Percentiles rank a stretch among this genome's conserved stretches.
phyloP scores from a whole-genome alignment of 1,140 invertebrate species.

The Drosophila tsacasi region DNA sequence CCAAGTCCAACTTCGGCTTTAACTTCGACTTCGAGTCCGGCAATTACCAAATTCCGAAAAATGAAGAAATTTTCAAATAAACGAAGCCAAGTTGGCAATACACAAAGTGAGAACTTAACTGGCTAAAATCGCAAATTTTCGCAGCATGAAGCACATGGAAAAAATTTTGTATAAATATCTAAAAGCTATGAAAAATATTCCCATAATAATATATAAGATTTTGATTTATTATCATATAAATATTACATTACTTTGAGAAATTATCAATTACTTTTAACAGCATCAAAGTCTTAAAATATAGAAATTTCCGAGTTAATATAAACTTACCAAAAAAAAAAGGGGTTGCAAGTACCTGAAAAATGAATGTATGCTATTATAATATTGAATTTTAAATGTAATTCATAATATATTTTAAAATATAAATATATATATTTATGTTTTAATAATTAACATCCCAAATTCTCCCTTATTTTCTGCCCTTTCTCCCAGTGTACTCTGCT shows the following conservation, averaged over 20 bases:
- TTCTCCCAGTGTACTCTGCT: constrained; percentile 3
- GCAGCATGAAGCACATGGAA: neutral
- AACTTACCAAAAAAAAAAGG: no score
- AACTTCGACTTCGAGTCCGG: constrained; percentile 23
- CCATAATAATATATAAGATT: no score
- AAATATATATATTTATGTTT: no score
- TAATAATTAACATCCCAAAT: neutral
- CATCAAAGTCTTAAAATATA: no score
- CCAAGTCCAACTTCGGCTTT: constrained; percentile 8
- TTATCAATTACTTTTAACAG: no score
- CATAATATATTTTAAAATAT: no score
- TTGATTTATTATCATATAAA: no score
- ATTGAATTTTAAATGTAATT: no score
- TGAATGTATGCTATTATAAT: neutral
- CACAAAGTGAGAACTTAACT: constrained; percentile 83
- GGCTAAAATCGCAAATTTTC: constrained; percentile 51
- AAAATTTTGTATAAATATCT: neutral
- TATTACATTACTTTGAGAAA: no score
- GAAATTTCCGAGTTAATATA: no score
- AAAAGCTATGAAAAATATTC: neutral
- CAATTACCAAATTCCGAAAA: constrained; percentile 83
- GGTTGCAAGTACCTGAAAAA: no score
- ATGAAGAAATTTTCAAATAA: constrained; percentile 84
- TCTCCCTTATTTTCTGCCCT: neutral
- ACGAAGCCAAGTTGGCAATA: constrained; percentile 68